These are phyloP conservation scores for Hirtodrosophila cameraria DNA, from an alignment of 2,888 invertebrate species.

Conservation along the genomic window DNA sequence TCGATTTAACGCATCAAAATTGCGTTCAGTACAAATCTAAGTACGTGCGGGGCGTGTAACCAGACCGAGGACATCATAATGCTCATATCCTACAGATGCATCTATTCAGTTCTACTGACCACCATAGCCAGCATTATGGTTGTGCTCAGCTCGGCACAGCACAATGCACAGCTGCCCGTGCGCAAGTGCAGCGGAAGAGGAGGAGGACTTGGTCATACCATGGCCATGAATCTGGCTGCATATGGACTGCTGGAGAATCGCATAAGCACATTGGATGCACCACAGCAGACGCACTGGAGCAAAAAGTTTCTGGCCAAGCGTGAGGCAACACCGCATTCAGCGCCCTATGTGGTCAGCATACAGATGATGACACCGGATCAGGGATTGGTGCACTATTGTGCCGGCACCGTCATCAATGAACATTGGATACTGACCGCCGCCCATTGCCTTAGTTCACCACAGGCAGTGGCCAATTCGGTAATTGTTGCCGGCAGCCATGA, in stretches of 20 bases:
- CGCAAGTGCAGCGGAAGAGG: conserved; percentile 61
- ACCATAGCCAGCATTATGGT: conserved; percentile 79
- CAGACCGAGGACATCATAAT: conserved; percentile 76
- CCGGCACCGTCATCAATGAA: conserved; percentile 82
- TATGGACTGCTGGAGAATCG: conserved; percentile 73
- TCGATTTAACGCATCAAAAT: conserved; percentile 54
- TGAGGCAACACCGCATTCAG: conserved; percentile 81
- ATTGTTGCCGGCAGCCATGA: conserved; percentile 82
- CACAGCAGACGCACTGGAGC: conserved; percentile 69
- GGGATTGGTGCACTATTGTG: conserved; percentile 81
- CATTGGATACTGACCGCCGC: conserved; percentile 83
- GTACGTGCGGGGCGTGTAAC: conserved; percentile 71
- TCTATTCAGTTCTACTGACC: conserved; percentile 69
- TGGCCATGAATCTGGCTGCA: conserved; percentile 61
- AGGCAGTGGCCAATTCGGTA: conserved; percentile 75
- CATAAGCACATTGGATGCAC: conserved; percentile 62
- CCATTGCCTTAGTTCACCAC: conserved; percentile 78
- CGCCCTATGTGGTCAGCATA: conserved; percentile 82
- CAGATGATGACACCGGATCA: conserved; percentile 76
- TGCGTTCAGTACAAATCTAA: conserved; percentile 50
- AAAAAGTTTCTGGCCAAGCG: conserved; percentile 80
- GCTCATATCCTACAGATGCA: conserved; percentile 68
- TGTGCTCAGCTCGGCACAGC: conserved; percentile 62
- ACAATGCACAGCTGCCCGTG: conserved; percentile 57
- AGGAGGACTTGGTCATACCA: conserved; percentile 41